These are phyloP conservation scores for Pristionchus mayeri DNA, from an alignment of 2,888 invertebrate species.

Conservation along the genomic window DNA sequence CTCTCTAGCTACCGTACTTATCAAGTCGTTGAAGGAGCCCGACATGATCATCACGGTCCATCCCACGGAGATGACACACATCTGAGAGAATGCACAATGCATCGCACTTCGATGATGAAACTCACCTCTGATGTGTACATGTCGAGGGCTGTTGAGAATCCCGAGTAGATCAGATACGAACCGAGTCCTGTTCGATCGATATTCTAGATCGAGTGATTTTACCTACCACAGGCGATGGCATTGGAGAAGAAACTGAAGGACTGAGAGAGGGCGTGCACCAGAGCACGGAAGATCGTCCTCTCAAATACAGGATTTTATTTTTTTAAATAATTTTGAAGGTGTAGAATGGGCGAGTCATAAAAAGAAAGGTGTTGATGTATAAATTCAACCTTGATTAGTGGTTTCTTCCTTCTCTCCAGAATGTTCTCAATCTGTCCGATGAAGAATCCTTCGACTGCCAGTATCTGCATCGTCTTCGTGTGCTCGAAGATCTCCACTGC, in stretches of 20 bases:
- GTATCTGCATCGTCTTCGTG: conserved; percentile 16
- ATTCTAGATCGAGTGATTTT: not conserved
- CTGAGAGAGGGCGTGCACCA: conserved; percentile 21
- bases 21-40: conserved; percentile 33
- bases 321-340: no score
- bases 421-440: not conserved
- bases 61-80: conserved; percentile 8
- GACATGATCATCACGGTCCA: conserved; percentile 30
- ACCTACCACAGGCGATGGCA: not conserved
- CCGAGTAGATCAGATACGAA: conserved; percentile 36
- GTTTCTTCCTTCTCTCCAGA: not conserved
- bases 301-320: not conserved
- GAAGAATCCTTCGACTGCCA: not conserved
- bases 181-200: not conserved
- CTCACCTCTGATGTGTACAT: conserved; percentile 35
- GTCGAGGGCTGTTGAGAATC: not conserved
- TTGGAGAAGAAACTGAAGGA: conserved; percentile 32
- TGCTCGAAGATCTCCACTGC: conserved; percentile 29
- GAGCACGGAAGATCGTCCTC: conserved; percentile 13
- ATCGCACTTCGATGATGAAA: no score
- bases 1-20: conserved; percentile 10
- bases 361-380: not conserved
- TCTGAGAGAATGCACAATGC: not conserved
- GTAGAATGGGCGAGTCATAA: no score
- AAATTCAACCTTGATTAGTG: not conserved